Evolutionary conservation across 2,888 invertebrate genomes (phyloP).

Genomic region (Leptinotarsa peninsularis): DNA sequence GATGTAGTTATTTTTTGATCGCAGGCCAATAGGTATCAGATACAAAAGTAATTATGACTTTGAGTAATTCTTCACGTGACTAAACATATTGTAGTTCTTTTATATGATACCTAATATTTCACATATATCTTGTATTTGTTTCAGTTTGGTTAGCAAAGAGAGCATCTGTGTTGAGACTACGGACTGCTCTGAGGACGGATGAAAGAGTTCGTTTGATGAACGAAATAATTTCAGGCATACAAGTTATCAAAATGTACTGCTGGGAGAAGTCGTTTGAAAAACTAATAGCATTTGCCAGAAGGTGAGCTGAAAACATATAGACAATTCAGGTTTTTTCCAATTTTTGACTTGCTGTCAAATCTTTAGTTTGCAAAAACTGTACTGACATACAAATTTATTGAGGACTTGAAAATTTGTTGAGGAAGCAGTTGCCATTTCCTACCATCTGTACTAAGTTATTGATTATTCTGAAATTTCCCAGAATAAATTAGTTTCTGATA

Average conservation of each 20-base stretch:
- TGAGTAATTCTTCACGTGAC: too few relatives aligned
- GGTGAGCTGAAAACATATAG: constrained; percentile 65
- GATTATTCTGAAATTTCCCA: too few relatives aligned
- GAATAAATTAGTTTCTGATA: too few relatives aligned
- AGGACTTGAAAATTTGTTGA: too few relatives aligned
- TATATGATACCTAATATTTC: background rate
- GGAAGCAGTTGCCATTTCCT: too few relatives aligned
- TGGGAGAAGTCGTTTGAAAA: constrained; percentile 93
- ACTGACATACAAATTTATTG: too few relatives aligned
- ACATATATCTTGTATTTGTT: constrained; percentile 25
- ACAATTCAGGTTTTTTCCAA: background rate
- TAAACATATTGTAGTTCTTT: too few relatives aligned
- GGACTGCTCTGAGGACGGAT: constrained; percentile 75
- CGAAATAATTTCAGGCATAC: constrained; percentile 80
- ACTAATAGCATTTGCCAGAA: constrained; percentile 81
- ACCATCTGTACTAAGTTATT: too few relatives aligned
- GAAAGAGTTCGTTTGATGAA: constrained; percentile 77
- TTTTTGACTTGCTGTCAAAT: background rate
- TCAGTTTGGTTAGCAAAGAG: constrained; percentile 62
- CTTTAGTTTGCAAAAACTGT: too few relatives aligned
- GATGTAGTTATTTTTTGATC: too few relatives aligned
- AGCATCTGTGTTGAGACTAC: constrained; percentile 62
- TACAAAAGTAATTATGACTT: too few relatives aligned
- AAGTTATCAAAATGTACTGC: constrained; percentile 97
- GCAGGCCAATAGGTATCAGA: too few relatives aligned